Evolutionary conservation across 2,113 vertebrate genomes (phyloP), one percentile per base, ranked within the genome.

Genomic region (Apodemus speciosus): DNA sequence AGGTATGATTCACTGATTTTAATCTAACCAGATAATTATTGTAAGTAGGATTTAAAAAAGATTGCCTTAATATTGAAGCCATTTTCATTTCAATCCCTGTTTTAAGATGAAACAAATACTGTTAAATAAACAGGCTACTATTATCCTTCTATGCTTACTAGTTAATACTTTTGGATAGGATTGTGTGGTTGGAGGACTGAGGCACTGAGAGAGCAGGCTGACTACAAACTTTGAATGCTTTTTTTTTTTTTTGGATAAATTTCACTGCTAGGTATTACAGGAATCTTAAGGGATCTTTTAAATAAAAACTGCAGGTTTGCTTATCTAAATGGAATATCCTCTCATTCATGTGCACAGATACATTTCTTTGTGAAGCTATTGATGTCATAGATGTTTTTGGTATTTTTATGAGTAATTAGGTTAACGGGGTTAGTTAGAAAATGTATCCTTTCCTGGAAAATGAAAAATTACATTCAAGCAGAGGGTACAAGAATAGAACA

Each of bases 371-470:
- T 95, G 81, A 93, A 94, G 73, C 51, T 94, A 89, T 92, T 20
- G 85, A 94, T 96, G 96, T 96, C 94, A 96, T 90, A 62, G 95
- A 88, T 7, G 14, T 88, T 96, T 97, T 96, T 90, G 96, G 81
- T 94, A 94, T 97, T 96, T 97, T 93, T 96, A 97, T 97, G 95
- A 97, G 95, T 95, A 97, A 96, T 96, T 97, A 96, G 96, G 96
- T 97, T 97, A 97, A 96, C 87, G 0, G 95, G 96, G 96, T 96
- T 97, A 97, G 92, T 96, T 96, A 95, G 94, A 95, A 96, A 97
- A 96, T 96, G 84, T 92, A 96, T 96, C 86, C 87, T 83, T 97
- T 97, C 96, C 97, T 96, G 96, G 96, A 95, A 97, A 96, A 96
- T 96, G 94, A 97, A 96, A 97, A 97, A 95, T 96, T 96, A 88